Conservation (phyloP, 1,140 invertebrate species). For the Drosophila sproati region DNA sequence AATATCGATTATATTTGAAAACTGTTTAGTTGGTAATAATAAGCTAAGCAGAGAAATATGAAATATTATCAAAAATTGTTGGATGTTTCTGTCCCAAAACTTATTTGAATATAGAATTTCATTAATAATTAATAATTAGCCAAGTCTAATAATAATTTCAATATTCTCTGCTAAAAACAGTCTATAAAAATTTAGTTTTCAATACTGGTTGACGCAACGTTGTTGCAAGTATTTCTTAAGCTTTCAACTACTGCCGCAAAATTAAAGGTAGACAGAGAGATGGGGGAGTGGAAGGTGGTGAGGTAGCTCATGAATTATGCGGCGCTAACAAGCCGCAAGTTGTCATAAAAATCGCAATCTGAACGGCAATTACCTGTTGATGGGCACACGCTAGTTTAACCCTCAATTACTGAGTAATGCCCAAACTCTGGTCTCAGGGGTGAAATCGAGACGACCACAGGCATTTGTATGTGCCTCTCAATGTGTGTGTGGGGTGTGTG, state of each 20-base stretch:
- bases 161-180: no score
- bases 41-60: no score
- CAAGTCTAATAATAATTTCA: no score
- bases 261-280: conserved; percentile 11
- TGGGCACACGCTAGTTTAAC: conserved; percentile 70
- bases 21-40: no score
- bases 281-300: conserved; percentile 11
- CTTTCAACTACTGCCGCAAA: not conserved
- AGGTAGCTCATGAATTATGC: conserved; percentile 69
- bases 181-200: no score
- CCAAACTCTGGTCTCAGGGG: conserved; percentile 46
- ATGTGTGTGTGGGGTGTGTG: conserved; percentile 10
- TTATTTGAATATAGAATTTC: not conserved
- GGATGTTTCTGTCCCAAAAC: not conserved
- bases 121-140: no score
- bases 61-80: no score
- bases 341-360: conserved; percentile 73
- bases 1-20: no score
- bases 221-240: no score
- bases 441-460: conserved; percentile 63
- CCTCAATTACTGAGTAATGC: conserved; percentile 64
- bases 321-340: conserved; percentile 73
- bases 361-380: conserved; percentile 76
- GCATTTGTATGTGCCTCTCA: not conserved
- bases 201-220: no score